Evolutionary conservation across 2,113 vertebrate genomes (phyloP).

Genomic region (Otis tarda): DNA sequence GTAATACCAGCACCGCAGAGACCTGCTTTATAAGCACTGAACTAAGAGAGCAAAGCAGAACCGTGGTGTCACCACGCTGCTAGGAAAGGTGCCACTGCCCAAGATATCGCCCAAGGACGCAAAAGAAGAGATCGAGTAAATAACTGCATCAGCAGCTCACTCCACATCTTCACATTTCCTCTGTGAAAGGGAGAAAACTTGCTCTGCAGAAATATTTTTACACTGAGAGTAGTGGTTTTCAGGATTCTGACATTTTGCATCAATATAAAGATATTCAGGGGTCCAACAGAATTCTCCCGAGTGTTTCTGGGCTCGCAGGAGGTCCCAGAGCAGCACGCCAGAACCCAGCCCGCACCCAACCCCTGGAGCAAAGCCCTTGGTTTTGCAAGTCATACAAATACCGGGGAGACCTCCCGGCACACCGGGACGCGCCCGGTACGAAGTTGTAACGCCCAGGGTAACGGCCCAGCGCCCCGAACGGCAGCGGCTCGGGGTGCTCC

Average conservation of each 20-base stretch:
- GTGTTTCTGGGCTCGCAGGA: rapidly evolving
- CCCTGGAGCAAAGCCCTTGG: rapidly evolving
- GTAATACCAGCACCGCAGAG: neutral
- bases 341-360: neutral
- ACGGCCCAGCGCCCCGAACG: neutral
- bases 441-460: too few relatives aligned
- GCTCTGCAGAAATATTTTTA: neutral
- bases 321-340: neutral
- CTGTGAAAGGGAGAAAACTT: neutral
- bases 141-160: rapidly evolving
- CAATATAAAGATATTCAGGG: rapidly evolving
- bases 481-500: neutral
- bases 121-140: neutral
- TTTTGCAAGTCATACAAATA: constrained; percentile 17
- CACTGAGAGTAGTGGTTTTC: rapidly evolving
- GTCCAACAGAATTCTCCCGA: rapidly evolving
- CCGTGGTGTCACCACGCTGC: rapidly evolving
- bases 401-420: neutral
- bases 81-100: neutral
- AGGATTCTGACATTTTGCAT: too few relatives aligned
- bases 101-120: rapidly evolving
- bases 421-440: neutral
- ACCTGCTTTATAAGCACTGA: neutral
- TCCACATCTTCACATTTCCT: rapidly evolving
- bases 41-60: neutral